Base-by-base conservation (phyloP, 1,140 invertebrate genomes). In the Aphelenchoides fujianensis region DNA sequence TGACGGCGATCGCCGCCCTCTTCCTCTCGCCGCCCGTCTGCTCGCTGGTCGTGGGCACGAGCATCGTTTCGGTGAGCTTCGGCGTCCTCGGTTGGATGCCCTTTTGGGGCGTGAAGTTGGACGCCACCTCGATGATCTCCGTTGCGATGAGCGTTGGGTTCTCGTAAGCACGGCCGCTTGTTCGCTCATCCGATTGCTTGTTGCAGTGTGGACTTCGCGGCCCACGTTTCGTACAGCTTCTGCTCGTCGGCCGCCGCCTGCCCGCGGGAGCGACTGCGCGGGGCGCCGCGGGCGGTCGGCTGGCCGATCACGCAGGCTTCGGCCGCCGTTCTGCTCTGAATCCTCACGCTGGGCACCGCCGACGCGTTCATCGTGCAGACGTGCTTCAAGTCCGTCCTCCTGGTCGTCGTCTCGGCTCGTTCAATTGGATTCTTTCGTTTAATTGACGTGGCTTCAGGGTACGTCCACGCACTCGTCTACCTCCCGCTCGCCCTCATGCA, bases 91-190 rank as follows among this genome's bases (percentile, higher is more conserved):
- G 94, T 0, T 96, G 95, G 86, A 96, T 98, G 93, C 90, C 92
- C 0, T 86, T 95, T 0, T 97, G 94, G 93, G 90, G 90, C 72
- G 92, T 97, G 0, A 94, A 92, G 80, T 86, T 97, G 28, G 94
- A 97, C 84, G 94, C 94, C 2, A 95, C 97, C 77, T 96, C 94
- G 0, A 97, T 97, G 94, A 96, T 97, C 48, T 96, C 97, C 80
- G 87, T 97, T 0, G 96, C 97, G 48, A 97, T 98, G 94, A 95
- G 93, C 82, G 95, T 97, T 31, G 94, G 94, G 52, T 96, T 97
- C 86, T 94, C n/a, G n/a, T n/a, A n/a, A n/a, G n/a, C n/a, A n/a
- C n/a, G n/a, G n/a, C n/a, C n/a, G n/a, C n/a, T n/a, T n/a, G n/a
- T n/a, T n/a, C n/a, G n/a, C n/a, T n/a, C n/a, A n/a, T n/a, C n/a